Evolutionary conservation across 2,888 invertebrate species (phyloP).

Genomic region (Stenurella melanura): DNA sequence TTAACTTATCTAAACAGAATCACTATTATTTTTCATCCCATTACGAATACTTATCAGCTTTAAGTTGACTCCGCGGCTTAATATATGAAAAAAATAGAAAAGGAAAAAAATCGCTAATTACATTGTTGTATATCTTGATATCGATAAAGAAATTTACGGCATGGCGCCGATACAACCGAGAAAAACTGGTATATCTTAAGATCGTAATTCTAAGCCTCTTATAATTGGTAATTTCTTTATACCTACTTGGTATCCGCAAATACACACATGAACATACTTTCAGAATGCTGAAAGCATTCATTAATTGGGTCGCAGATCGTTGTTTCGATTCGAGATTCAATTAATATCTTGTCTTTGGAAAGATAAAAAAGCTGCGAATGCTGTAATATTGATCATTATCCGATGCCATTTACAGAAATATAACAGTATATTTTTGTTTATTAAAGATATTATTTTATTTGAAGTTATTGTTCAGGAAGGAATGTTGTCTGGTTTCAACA

Average conservation of each 20-base stretch:
- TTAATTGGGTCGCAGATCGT: constrained; percentile 57
- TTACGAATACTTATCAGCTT: background rate
- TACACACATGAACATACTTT: constrained; percentile 52
- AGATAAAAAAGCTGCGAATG: constrained; percentile 44
- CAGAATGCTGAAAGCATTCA: constrained; percentile 59
- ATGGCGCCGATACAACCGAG: constrained; percentile 38
- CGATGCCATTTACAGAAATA: constrained; percentile 61
- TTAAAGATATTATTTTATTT: constrained; percentile 54
- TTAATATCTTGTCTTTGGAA: constrained; percentile 45
- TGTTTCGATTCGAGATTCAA: constrained; percentile 49
- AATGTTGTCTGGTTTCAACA: constrained; percentile 19
- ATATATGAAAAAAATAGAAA: background rate
- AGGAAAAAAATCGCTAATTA: constrained; percentile 16
- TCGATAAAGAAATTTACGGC: constrained; percentile 34
- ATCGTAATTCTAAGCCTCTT: constrained; percentile 49
- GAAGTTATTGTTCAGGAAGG: constrained; percentile 33
- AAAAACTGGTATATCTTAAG: constrained; percentile 42
- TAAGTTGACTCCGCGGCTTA: background rate
- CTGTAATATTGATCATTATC: constrained; percentile 60
- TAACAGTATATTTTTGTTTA: constrained; percentile 56
- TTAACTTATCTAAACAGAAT: background rate
- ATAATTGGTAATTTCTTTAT: constrained; percentile 61
- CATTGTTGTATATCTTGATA: constrained; percentile 18
- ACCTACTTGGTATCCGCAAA: constrained; percentile 40
- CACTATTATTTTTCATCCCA: background rate